Conservation (phyloP, 2,888 invertebrate genomes). For the Dryococelus australis region DNA sequence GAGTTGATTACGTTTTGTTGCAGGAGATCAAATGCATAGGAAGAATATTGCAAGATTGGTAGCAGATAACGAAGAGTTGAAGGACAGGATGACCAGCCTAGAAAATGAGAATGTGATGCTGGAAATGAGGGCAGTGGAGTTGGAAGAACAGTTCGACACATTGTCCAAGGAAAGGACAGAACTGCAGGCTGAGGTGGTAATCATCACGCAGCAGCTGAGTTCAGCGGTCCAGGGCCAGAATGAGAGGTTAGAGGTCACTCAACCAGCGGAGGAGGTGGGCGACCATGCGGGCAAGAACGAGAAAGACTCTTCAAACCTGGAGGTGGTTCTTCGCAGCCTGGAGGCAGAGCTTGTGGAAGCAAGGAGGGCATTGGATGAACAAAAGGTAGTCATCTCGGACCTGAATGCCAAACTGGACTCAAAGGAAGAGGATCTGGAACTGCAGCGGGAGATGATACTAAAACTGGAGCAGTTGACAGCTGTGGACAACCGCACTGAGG, state of each 20-base stretch:
- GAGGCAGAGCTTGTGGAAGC: conserved; percentile 68
- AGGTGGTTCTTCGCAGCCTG: conserved; percentile 51
- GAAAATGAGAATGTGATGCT: conserved; percentile 66
- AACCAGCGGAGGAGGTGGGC: not conserved
- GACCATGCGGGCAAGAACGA: conserved; percentile 19
- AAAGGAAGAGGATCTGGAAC: conserved; percentile 57
- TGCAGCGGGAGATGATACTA: conserved; percentile 38
- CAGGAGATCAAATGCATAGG: conserved; percentile 32
- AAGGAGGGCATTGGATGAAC: conserved; percentile 68
- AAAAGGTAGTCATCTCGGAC: conserved; percentile 64
- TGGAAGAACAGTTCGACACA: conserved; percentile 77
- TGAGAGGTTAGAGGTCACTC: not conserved
- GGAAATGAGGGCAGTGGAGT: conserved; percentile 78
- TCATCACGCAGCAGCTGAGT: conserved; percentile 48
- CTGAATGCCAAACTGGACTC: conserved; percentile 65
- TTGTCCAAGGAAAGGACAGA: conserved; percentile 60
- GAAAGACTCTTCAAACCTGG: conserved; percentile 32
- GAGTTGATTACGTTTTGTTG: not conserved
- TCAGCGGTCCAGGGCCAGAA: not conserved
- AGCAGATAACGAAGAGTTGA: conserved; percentile 50
- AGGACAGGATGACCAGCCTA: conserved; percentile 54
- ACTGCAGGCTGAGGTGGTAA: conserved; percentile 73
- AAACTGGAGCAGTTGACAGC: conserved; percentile 36
- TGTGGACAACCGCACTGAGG: conserved; percentile 27
- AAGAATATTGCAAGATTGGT: conserved; percentile 28